phyloP scores from a whole-genome alignment of 2,113 vertebrate species.

The Boleophthalmus pectinirostris region DNA sequence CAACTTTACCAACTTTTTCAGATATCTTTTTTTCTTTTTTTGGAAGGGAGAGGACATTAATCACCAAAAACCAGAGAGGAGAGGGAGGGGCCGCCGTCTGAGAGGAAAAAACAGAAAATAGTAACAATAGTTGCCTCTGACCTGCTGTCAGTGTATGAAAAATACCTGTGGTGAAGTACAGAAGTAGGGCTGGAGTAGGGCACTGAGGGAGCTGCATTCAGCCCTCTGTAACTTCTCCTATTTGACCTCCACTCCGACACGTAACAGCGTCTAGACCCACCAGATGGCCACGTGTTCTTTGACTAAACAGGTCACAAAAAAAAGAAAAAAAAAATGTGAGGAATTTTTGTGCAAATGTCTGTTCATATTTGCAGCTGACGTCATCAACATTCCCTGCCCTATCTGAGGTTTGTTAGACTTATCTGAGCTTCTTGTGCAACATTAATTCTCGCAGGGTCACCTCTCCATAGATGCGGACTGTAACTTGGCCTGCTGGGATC shows the following conservation, averaged over 20 bases:
- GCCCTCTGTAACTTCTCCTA: conserved; percentile 67
- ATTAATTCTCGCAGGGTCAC: too few species aligned
- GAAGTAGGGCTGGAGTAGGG: conserved; percentile 29
- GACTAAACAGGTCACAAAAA: conserved; percentile 67
- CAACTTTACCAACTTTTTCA: conserved; percentile 18
- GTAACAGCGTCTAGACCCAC: conserved; percentile 80
- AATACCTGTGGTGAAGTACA: conserved; percentile 52
- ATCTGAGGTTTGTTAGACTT: too few species aligned
- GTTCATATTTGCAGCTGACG: too few species aligned
- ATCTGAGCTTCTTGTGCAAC: too few species aligned
- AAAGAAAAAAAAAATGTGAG: too few species aligned
- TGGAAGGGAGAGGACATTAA: conserved; percentile 22
- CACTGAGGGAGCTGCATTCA: conserved; percentile 42
- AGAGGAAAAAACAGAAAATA: conserved; percentile 25
- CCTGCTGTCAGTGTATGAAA: conserved; percentile 63
- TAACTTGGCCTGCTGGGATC: too few species aligned
- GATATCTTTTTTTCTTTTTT: background rate
- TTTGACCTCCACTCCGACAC: conserved; percentile 77
- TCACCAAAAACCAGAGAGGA: conserved; percentile 24
- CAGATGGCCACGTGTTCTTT: conserved; percentile 69
- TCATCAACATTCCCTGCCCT: too few species aligned
- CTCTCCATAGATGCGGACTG: too few species aligned
- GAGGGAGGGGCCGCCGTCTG: conserved; percentile 16
- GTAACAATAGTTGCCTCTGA: conserved; percentile 45
- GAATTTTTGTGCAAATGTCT: too few species aligned